Conservation (phyloP, 2,888 invertebrate genomes). For the Theodoxus fluviatilis region DNA sequence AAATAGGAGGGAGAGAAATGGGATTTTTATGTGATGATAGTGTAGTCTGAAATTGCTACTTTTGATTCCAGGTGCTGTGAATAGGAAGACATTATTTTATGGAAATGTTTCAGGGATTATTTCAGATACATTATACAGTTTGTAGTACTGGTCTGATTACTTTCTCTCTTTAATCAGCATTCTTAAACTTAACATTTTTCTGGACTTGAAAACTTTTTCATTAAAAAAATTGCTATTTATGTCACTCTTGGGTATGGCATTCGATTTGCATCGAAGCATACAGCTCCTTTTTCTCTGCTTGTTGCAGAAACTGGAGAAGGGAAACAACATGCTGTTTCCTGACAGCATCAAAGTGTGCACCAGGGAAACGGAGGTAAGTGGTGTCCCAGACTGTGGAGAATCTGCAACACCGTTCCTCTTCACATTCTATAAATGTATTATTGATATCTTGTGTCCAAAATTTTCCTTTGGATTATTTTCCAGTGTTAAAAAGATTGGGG, state of each 20-base stretch:
- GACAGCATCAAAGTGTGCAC: slow-evolving; percentile 88
- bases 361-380: slow-evolving; percentile 74
- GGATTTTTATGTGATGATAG: no score
- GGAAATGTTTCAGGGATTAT: no score
- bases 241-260: background rate
- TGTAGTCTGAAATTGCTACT: no score
- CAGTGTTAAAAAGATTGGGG: no score
- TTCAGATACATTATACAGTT: no score
- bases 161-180: background rate
- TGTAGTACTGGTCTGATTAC: no score
- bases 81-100: no score
- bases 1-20: no score
- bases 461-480: no score
- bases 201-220: background rate
- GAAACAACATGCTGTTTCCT: slow-evolving; percentile 73
- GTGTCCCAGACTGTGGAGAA: background rate
- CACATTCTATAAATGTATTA: background rate
- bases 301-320: slow-evolving; percentile 64
- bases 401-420: background rate
- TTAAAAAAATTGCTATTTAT: no score
- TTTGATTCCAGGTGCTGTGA: no score
- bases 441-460: no score
- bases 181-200: slow-evolving; percentile 1
- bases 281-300: slow-evolving; percentile 18
- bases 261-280: background rate